Percentiles rank a stretch among this genome's conserved stretches.
Evolutionary conservation across 2,888 invertebrate genomes (phyloP).

Genomic region (Punctoribates punctum): DNA sequence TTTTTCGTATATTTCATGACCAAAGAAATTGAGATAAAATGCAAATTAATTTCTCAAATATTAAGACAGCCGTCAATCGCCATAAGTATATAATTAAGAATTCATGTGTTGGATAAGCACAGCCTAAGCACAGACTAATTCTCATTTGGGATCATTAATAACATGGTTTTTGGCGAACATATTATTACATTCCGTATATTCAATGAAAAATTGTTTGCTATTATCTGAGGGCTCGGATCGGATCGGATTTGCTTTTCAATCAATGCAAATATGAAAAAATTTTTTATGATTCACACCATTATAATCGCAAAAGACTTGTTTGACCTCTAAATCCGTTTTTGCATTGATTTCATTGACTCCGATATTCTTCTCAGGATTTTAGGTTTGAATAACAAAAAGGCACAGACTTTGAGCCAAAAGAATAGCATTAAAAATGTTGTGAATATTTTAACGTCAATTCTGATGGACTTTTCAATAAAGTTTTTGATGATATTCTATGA

Average conservation of each 20-base stretch:
- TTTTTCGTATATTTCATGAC: background rate
- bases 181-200: background rate
- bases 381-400: background rate
- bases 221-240: background rate
- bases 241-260: background rate
- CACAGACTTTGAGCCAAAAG: background rate
- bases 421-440: background rate
- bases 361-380: background rate
- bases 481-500: background rate
- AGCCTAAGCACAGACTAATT: background rate
- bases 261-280: background rate
- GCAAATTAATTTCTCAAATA: slow-evolving; percentile 20
- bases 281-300: background rate
- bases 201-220: background rate
- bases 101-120: slow-evolving; percentile 3
- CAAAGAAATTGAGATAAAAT: slow-evolving; percentile 22
- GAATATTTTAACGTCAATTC: slow-evolving; percentile 1
- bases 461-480: background rate
- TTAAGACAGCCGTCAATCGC: background rate
- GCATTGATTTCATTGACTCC: background rate
- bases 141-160: background rate
- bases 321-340: slow-evolving; percentile 12
- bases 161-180: background rate
- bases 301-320: background rate
- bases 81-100: background rate